Evolutionary conservation across 1,140 invertebrate genomes (phyloP), one percentile per base, ranked within the genome.

Genomic region (Liolophura sinensis): DNA sequence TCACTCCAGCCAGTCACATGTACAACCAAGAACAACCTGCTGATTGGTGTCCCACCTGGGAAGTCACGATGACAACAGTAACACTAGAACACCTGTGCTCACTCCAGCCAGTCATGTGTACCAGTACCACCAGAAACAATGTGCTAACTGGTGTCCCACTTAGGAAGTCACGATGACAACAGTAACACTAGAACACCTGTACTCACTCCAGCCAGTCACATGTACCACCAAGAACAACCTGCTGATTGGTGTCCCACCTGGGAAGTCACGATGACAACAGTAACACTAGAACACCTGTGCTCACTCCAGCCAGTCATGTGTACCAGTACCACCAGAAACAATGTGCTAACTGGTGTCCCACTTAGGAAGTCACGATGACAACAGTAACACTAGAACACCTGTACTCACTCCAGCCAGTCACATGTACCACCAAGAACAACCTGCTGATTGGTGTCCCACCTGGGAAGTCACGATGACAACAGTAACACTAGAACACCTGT

Each of bases 201-300:
- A 89, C 15, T 92, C 92, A 76, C 84, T 97, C 7, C 85, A 89
- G 74, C 93, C 94, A 25, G 83, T 89, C 54, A 88, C 89, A 60
- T 97, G 94, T 85, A 93, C 95, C 57, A 93, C 93, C 62, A 97
- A 97, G 85, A 97, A 97, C 88, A 94, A 96, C 86, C 86, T 98
- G 69, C 85, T 97, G 24, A 89, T 97, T 74, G 95, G 94, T 9
- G 31, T 40, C 9, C 31, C 31, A 40, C 31, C 31, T 40, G 31
- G 31, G 31, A 40, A 40, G 31, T 40, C 31, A 40, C 9, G 31
- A 40, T 40, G 31, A 40, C 31, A 40, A 9, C 31, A 40, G 31
- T 40, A 40, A 9, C 92, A 76, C 84, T 97, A 9, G 85, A 89
- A 74, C 93, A 94, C 24, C 84, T 89, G n/a, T n/a, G n/a, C n/a